Base-by-base conservation (phyloP, 1,140 invertebrate genomes). In the Brachionus paranguensis region DNA sequence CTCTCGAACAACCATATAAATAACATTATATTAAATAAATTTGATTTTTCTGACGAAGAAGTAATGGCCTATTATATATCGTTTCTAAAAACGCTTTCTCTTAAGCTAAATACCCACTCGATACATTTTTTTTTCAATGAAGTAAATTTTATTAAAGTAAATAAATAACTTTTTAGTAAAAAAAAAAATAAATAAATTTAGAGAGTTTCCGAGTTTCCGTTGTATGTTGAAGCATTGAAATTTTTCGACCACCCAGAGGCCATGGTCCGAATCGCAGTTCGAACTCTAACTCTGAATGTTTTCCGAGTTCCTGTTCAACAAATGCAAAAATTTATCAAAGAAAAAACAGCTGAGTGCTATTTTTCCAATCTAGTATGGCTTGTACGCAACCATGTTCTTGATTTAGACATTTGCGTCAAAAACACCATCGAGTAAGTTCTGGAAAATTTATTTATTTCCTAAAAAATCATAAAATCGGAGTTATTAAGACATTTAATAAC, bases 111-210 rank as follows among this genome's bases (percentile, higher is more conserved):
- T 91, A 93, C 93, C 85, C 96, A 99, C 88, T 99, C 97, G 2
- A 97, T 99, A 87, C 96, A 99, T 88, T 99, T 99, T 89, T 99
- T 99, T 90, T 99, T 98, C 90, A 99, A 98, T 91, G 97, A 99
- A 92, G 95, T 96, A 92, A 92, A 91, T 85, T 45, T 17, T 10
- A 84, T 45, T 53, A 76, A 20, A 55, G 43, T 64, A 12, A 45
- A 65, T 74, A 85, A 55, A 83, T 53, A 37, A 37, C 4, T 29
- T 29, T 29, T 29, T 29, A 37, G 0, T 64, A 41, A 41, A 45
- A 47, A 50, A 65, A 60, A 43, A 45, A 37, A 37, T 24, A 17
- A 17, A 37, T 17, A 45, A 41, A 45, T n/a, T 4, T 7, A 76
- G 60, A 84, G 43, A 64, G 43, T 84, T 12, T 78, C 41, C 17